These are phyloP conservation scores for Nycticebus coucang DNA, from an alignment of 2,113 vertebrate species.

Conservation along the genomic window DNA sequence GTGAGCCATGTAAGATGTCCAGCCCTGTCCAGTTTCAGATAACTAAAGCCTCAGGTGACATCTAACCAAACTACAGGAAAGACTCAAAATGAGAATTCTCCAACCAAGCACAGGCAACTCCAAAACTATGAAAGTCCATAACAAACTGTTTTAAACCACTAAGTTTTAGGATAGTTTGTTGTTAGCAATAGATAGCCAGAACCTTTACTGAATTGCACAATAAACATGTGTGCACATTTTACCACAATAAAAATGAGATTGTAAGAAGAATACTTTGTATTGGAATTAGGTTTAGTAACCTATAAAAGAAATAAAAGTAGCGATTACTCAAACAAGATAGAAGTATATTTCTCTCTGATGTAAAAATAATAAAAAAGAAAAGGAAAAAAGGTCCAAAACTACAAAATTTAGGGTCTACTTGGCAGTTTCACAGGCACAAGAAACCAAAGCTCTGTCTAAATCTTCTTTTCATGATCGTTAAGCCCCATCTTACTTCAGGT, in stretches of 20 bases:
- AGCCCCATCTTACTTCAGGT: not conserved
- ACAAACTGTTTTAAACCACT: not conserved
- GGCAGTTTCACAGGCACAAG: not conserved
- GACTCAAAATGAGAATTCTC: not conserved
- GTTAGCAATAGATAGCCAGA: not conserved
- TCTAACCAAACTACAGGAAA: not conserved
- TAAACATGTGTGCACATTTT: not conserved
- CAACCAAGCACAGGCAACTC: not conserved
- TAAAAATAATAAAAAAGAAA: not conserved
- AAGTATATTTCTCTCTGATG: not conserved
- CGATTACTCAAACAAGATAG: not conserved
- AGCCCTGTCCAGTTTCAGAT: not conserved
- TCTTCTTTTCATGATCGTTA: not conserved
- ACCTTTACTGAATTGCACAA: not conserved
- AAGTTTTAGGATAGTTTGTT: not conserved
- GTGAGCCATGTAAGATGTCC: not conserved
- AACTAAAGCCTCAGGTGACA: not conserved
- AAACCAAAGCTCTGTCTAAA: not conserved
- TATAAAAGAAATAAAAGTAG: not conserved
- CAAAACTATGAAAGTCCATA: not conserved
- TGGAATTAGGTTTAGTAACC: not conserved
- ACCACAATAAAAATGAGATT: constrained; percentile 15
- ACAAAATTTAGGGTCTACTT: not conserved
- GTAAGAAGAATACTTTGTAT: not conserved
- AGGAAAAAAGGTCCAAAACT: not conserved